phyloP scores from a whole-genome alignment of 1,140 invertebrate species.

The Antheraea pernyi region DNA sequence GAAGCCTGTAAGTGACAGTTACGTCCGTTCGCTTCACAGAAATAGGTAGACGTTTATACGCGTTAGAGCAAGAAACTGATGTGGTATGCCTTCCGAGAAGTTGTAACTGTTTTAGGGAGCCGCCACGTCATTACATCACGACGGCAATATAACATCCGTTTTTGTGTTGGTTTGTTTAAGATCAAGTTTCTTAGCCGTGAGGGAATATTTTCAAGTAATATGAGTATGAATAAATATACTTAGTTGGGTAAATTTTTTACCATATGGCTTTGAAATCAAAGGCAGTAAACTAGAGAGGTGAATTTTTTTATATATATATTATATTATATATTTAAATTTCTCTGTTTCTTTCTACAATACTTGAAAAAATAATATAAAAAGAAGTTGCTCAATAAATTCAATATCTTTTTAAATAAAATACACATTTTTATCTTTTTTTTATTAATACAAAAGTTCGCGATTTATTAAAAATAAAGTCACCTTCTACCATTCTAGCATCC shows the following conservation, averaged over 20 bases:
- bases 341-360: no score
- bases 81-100: conserved; percentile 25
- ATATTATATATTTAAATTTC: no score
- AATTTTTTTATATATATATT: no score
- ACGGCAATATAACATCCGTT: background rate
- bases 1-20: conserved; percentile 8
- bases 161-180: background rate
- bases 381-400: no score
- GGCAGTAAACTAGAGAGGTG: no score
- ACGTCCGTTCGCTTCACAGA: conserved; percentile 24
- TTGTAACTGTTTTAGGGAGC: conserved; percentile 20
- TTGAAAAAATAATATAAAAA: no score
- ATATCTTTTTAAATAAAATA: no score
- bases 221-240: background rate
- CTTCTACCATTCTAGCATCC: no score
- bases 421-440: no score
- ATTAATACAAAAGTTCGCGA: no score
- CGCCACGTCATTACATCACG: conserved; percentile 14
- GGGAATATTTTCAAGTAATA: background rate
- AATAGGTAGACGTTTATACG: conserved; percentile 7
- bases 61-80: conserved; percentile 17
- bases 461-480: no score
- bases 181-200: background rate
- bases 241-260: background rate
- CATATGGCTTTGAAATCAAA: no score